Percentiles rank a stretch among this genome's conserved stretches.
Conservation (phyloP, 2,888 invertebrate genomes). For the Anorthoa munda region DNA sequence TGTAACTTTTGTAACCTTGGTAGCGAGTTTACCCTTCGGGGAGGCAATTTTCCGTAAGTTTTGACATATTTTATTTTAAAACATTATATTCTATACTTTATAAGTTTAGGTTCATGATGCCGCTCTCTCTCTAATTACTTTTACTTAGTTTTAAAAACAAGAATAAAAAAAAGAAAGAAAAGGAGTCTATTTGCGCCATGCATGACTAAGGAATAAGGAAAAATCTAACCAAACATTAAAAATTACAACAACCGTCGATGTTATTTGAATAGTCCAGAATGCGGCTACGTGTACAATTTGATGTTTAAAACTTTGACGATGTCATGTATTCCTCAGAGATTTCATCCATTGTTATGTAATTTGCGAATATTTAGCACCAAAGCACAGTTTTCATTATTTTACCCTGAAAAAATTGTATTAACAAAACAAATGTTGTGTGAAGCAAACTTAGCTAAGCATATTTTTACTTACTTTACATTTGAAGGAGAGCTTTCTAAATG, state of each 20-base stretch:
- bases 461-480: slow-evolving; percentile 26
- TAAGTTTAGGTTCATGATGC: background rate
- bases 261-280: background rate
- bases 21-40: slow-evolving; percentile 71
- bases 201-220: too few relatives aligned
- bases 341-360: background rate
- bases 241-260: too few relatives aligned
- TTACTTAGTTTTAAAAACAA: background rate
- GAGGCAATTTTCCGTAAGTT: slow-evolving; percentile 77
- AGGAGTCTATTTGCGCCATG: too few relatives aligned
- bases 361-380: background rate
- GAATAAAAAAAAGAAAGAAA: too few relatives aligned
- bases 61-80: slow-evolving; percentile 3
- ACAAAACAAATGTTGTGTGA: too few relatives aligned
- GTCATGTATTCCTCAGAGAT: background rate
- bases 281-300: background rate
- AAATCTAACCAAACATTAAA: too few relatives aligned
- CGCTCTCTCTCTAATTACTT: background rate
- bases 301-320: background rate
- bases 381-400: too few relatives aligned
- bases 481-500: background rate
- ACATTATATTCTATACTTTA: background rate
- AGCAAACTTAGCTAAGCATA: too few relatives aligned
- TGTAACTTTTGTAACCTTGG: slow-evolving; percentile 75
- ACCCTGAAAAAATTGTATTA: slow-evolving; percentile 17